Percentiles rank a stretch among this genome's conserved stretches.
phyloP scores from a whole-genome alignment of 2,797 vertebrate species.

The Odontamblyopus lacepedii region DNA sequence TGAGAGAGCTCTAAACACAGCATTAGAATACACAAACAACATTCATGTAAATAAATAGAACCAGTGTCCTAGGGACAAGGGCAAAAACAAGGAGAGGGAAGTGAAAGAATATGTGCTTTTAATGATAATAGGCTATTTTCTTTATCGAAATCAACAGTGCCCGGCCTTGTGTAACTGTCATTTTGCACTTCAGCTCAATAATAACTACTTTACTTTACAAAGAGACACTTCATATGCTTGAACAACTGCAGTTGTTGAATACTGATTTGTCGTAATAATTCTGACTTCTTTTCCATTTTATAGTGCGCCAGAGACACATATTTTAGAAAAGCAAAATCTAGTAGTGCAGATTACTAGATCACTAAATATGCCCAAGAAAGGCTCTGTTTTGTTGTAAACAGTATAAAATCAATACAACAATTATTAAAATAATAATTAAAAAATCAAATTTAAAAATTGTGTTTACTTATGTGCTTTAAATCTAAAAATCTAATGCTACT shows the following conservation, averaged over 20 bases:
- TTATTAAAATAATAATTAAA: no score
- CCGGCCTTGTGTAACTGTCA: neutral
- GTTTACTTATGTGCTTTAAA: no score
- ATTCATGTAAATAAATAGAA: conserved; percentile 3
- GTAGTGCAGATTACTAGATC: neutral
- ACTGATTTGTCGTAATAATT: neutral
- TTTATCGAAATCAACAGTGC: neutral
- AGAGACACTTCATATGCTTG: neutral
- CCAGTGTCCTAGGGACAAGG: conserved; percentile 12
- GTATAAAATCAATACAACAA: neutral
- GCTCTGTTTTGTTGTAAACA: neutral
- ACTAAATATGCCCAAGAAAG: neutral
- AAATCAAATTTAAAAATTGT: no score
- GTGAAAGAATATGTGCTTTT: conserved; percentile 1
- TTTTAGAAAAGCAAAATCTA: neutral
- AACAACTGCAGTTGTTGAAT: neutral
- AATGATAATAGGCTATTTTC: neutral
- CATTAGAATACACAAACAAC: conserved; percentile 37
- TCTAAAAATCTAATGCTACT: no score
- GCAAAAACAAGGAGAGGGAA: conserved; percentile 4
- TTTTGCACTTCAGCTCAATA: neutral
- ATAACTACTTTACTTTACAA: neutral
- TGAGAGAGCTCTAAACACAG: conserved; percentile 36
- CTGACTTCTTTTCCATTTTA: neutral
- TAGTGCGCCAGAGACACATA: neutral